Base-by-base conservation (phyloP, 1,140 invertebrate species). In the Lasaia peninsularis region DNA sequence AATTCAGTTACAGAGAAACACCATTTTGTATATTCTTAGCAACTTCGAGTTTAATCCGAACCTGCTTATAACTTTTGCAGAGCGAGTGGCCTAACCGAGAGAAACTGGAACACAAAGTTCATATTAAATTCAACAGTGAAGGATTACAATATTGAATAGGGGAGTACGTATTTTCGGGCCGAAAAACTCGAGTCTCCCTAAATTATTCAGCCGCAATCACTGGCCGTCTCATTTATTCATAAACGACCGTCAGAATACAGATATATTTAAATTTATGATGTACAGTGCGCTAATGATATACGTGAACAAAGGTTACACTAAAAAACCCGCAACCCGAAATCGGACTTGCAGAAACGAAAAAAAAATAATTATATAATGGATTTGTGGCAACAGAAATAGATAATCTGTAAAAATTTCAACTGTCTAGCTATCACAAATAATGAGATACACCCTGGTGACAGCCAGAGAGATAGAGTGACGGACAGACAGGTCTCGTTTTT, bases 121-220 rank as follows among this genome's bases (percentile, higher is more conserved):
- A 70, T 75, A 67, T 75, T 65, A 75, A 72, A 76, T 67, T 72
- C 71, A 66, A 53, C 62, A 64, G 48, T 58, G 54, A 67, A 68
- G 62, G 65, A 70, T 71, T 70, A 71, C 65, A 72, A 69, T 70
- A 67, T 67, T 67, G 74, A 74, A 77, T 69, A 57, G 59, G 35
- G 44, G 54, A 59, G 68, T 63, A 56, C 63, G 51, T 48, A 54
- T 61, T 58, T 63, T 58, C 54, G 58, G 32, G 32, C 31, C 35
- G 33, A 57, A 70, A 72, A 74, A 62, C 56, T 37, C 35, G 51
- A 40, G 65, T 50, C 48, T 33, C 54, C 21, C 63, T 76, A 72
- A 81, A 81, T 81, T 55, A 81, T 81, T 81, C 76, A 81, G 65
- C 52, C 53, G 74, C 78, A 81, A 81, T 81, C 78, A 81, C 75